A percentile compares a stretch with the other conserved stretches of the same genome.
phyloP scores from a whole-genome alignment of 1,140 invertebrate genomes.

The Drosophila oshimai region DNA sequence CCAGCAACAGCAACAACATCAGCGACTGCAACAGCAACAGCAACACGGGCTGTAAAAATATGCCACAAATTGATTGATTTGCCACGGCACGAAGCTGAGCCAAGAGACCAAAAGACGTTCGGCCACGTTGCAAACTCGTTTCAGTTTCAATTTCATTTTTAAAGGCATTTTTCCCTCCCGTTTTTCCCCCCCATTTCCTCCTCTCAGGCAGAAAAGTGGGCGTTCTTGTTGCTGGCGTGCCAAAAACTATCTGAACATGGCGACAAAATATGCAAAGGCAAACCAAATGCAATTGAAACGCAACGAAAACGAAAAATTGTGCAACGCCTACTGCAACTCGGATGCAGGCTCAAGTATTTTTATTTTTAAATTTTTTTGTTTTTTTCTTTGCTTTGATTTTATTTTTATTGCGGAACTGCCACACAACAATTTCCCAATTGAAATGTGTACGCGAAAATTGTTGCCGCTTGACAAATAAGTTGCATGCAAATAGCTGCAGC shows the following conservation, averaged over 20 bases:
- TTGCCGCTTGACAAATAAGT: slow-evolving; percentile 72
- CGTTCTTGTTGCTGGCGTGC: slow-evolving; percentile 58
- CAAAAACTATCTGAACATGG: slow-evolving; percentile 63
- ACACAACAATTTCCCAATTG: slow-evolving; percentile 75
- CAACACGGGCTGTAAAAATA: slow-evolving; percentile 56
- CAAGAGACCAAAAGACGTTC: slow-evolving; percentile 22
- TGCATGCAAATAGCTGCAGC: slow-evolving; percentile 66
- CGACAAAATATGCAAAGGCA: slow-evolving; percentile 71
- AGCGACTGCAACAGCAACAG: slow-evolving; percentile 17
- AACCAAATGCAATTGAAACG: slow-evolving; percentile 72
- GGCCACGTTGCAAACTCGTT: slow-evolving; percentile 61
- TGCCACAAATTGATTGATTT: slow-evolving; percentile 79
- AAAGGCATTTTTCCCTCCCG: slow-evolving; percentile 48
- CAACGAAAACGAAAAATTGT: slow-evolving; percentile 64
- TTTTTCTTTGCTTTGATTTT: slow-evolving; percentile 16
- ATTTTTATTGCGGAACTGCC: slow-evolving; percentile 56
- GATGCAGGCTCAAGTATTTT: slow-evolving; percentile 30
- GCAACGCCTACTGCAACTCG: slow-evolving; percentile 64
- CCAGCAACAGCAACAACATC: slow-evolving; percentile 36
- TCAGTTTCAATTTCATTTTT: slow-evolving; percentile 78
- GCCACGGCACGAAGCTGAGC: slow-evolving; percentile 72
- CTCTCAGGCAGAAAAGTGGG: slow-evolving; percentile 37
- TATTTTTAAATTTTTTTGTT: slow-evolving; percentile 6
- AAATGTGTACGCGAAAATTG: slow-evolving; percentile 76
- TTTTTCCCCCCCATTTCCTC: neutral